Percentiles rank a stretch among this genome's conserved stretches.
Conservation (phyloP, 2,113 vertebrate genomes). For the Azemiops feae region DNA sequence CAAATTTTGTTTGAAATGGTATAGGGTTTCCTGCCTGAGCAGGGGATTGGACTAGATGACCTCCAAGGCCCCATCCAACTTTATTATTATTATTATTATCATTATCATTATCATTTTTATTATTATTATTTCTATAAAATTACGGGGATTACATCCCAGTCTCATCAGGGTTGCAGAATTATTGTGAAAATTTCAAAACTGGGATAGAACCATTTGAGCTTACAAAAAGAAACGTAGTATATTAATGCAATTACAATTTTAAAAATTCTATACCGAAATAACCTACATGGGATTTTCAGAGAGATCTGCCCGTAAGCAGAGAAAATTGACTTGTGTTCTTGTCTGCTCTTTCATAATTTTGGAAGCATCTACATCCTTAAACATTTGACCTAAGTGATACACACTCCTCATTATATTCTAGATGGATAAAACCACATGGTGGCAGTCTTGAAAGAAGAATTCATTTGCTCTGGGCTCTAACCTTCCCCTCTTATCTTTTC, state of each 20-base stretch:
- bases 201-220: not conserved
- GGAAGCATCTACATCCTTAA: not conserved
- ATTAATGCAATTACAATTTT: not conserved
- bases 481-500: not conserved
- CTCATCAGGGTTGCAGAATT: not conserved
- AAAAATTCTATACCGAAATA: not conserved
- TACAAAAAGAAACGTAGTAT: not conserved
- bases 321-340: not conserved
- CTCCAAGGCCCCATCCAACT: no score
- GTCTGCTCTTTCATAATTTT: not conserved
- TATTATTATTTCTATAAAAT: not conserved
- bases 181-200: not conserved
- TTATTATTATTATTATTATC: no score
- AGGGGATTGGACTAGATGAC: no score
- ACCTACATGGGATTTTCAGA: not conserved
- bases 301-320: not conserved
- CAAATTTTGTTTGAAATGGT: not conserved
- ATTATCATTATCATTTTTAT: no score
- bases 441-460: slow-evolving; percentile 13
- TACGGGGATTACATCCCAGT: not conserved
- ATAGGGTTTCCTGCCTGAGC: no score
- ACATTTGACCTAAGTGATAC: rapidly evolving
- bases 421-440: not conserved
- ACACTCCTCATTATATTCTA: not conserved
- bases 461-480: not conserved